Conservation (phyloP, 2,888 invertebrate genomes). For the Drosophila ustulata region DNA sequence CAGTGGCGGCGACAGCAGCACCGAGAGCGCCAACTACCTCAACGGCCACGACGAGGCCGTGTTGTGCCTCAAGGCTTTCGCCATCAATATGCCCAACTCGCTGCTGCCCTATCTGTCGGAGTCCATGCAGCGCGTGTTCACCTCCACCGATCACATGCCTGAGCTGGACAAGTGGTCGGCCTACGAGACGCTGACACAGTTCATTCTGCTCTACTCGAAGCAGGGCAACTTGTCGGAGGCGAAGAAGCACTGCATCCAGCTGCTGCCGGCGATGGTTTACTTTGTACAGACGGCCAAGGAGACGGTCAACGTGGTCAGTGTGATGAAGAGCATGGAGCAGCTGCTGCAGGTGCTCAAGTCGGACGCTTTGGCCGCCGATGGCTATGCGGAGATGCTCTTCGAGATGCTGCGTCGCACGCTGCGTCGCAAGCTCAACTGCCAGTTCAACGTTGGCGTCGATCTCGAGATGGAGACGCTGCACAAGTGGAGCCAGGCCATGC, state of each 20-base stretch:
- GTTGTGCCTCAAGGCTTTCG: constrained; percentile 21
- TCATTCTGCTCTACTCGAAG: constrained; percentile 6
- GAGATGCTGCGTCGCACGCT: constrained; percentile 15
- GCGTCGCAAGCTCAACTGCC: constrained; percentile 28
- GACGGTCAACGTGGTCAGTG: constrained; percentile 2
- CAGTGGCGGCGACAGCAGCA: constrained; percentile 1
- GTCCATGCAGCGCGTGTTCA: background rate
- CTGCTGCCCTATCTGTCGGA: constrained; percentile 14
- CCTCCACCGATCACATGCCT: background rate
- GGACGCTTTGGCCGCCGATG: constrained; percentile 4
- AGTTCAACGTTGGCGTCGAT: constrained; percentile 8
- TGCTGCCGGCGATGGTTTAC: constrained; percentile 20
- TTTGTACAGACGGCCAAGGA: constrained; percentile 17
- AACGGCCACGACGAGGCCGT: constrained; percentile 35
- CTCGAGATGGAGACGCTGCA: constrained; percentile 16
- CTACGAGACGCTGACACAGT: constrained; percentile 22
- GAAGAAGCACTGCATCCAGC: constrained; percentile 3
- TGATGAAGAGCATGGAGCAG: constrained; percentile 11
- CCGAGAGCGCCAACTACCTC: background rate
- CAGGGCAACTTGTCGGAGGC: constrained; percentile 3
- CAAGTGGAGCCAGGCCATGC: constrained; percentile 11
- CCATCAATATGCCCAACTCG: constrained; percentile 7
- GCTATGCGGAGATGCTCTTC: constrained; percentile 22
- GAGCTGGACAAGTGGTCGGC: constrained; percentile 13
- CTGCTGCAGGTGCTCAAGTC: constrained; percentile 18